phyloP scores from a whole-genome alignment of 2,797 vertebrate genomes.

The Phalanger gymnotis region DNA sequence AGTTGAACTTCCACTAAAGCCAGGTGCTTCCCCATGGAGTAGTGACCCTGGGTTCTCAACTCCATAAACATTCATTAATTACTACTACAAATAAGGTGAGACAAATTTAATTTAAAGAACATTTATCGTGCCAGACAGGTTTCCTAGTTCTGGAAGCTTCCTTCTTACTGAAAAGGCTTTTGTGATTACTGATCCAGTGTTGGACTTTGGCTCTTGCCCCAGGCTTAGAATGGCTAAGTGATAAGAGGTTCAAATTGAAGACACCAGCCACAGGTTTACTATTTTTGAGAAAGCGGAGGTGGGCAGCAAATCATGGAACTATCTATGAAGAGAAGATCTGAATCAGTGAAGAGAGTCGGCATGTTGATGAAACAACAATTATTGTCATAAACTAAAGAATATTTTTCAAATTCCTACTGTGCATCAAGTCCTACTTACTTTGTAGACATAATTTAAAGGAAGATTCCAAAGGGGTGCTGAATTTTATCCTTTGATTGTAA shows the following conservation, averaged over 20 bases:
- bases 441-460: neutral
- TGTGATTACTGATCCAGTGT: neutral
- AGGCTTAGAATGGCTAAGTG: neutral
- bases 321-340: neutral
- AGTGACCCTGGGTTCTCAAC: neutral
- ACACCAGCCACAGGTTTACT: neutral
- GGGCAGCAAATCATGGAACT: neutral
- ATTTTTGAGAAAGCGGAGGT: neutral
- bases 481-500: neutral
- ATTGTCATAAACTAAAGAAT: neutral
- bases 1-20: neutral
- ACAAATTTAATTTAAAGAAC: neutral
- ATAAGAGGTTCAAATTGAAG: neutral
- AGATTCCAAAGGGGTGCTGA: neutral
- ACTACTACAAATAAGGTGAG: neutral
- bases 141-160: neutral
- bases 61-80: neutral
- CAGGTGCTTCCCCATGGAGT: neutral
- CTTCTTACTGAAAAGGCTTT: neutral
- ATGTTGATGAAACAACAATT: neutral
- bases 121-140: neutral
- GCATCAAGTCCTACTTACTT: neutral
- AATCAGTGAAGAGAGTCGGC: neutral
- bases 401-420: neutral
- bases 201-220: neutral